Evolutionary conservation across 64 coral and sea anemone species (phyloP), one percentile per base, ranked within the genome.

Genomic region (Stichodactyla helianthus): DNA sequence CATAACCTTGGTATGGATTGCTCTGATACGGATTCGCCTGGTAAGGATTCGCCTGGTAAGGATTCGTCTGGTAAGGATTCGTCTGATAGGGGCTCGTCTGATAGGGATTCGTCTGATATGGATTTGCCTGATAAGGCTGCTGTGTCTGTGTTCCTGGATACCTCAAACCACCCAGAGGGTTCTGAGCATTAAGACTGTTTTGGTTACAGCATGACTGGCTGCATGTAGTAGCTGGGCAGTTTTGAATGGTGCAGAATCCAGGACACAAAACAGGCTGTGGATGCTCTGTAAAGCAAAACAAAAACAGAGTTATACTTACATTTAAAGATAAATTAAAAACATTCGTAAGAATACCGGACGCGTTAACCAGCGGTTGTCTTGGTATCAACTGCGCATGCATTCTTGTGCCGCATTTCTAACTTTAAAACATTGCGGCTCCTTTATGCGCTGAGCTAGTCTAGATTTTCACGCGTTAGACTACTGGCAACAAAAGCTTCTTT

Each of bases 151-250:
- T 6, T 65, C 18, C 62, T 12, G 62, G 62, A 8, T 65, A 65
- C 7, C 62, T 19, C 8, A n/a, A 7, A 22, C 18, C 9, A 9
- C 62, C 62, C 62, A 65, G 0, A 0, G 62, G 18, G 62, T 13
- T 65, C 62, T 65, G 62, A 7, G 35, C 35, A 26, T 18, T 53
- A 82, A 53, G 79, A 9, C 79, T 54, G 79, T 82, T 82, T 20
- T 53, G 61, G 61, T 81, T 79, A 56, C 94, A 97, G 81, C 94
- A 97, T 54, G 88, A 92, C 5, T 85, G 94, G 25, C 22, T 97
- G 82, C 94, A 97, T 5, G 68, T 22, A 0, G 82, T 27, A 9
- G 88, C 88, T 6, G 77, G 78, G 25, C 94, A 97, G 35, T 97
- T 91, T 10, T 87, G 86, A 51, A 56, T 59, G 6, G 53, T 13